Conservation (phyloP, 2,113 vertebrate species). For the Delphinus delphis region DNA sequence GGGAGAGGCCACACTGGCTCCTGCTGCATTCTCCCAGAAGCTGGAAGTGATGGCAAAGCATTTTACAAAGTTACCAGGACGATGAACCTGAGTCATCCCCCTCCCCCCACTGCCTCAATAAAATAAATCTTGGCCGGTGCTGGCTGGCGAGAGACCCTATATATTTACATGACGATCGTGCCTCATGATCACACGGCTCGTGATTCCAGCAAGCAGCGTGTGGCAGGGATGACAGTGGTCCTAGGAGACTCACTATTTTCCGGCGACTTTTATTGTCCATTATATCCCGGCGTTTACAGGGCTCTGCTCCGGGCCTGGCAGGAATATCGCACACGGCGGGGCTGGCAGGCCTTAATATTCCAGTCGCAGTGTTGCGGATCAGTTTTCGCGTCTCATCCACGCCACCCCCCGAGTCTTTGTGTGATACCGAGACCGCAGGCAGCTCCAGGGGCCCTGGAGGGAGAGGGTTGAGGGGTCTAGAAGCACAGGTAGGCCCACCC, state of each 20-base stretch:
- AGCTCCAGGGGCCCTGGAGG: neutral
- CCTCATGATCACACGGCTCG: constrained; percentile 75
- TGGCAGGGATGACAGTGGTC: constrained; percentile 71
- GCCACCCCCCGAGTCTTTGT: constrained; percentile 71
- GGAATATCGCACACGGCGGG: constrained; percentile 79
- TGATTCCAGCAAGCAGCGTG: constrained; percentile 32
- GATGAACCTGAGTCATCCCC: constrained; percentile 20
- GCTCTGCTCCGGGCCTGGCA: constrained; percentile 80
- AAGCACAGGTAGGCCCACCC: neutral
- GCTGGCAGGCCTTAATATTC: constrained; percentile 79
- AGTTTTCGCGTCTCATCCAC: constrained; percentile 77
- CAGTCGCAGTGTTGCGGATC: constrained; percentile 69
- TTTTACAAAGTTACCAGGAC: constrained; percentile 61
- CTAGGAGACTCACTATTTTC: constrained; percentile 83
- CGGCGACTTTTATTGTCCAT: constrained; percentile 86
- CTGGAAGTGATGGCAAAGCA: constrained; percentile 43
- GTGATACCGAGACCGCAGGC: constrained; percentile 58
- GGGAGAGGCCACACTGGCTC: neutral
- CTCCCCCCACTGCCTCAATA: constrained; percentile 44
- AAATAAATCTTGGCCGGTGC: constrained; percentile 80
- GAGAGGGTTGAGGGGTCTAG: neutral
- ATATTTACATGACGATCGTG: constrained; percentile 80
- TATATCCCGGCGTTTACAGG: constrained; percentile 81
- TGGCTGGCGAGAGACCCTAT: constrained; percentile 67
- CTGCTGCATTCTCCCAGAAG: neutral